Conservation (phyloP, 2,888 invertebrate genomes). For the Cosmia trapezina region DNA sequence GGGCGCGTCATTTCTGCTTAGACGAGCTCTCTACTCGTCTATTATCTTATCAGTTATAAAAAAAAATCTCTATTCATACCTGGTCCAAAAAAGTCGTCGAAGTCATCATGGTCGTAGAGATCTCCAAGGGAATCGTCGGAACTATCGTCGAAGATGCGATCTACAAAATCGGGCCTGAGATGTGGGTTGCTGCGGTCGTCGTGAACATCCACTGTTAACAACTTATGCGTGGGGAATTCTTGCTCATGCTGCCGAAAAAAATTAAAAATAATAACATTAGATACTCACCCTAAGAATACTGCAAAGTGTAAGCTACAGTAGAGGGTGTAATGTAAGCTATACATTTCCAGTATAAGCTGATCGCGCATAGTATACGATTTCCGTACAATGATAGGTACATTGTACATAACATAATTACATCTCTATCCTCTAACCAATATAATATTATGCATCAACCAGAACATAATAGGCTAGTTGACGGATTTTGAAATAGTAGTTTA, state of each 20-base stretch:
- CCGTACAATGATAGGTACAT: too few relatives aligned
- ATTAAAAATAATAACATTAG: conserved; percentile 11
- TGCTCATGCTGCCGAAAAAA: conserved; percentile 46
- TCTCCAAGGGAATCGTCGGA: conserved; percentile 83
- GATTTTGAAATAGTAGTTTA: too few relatives aligned
- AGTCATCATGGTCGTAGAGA: conserved; percentile 78
- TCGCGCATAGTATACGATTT: too few relatives aligned
- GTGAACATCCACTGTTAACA: conserved; percentile 74
- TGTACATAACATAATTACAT: too few relatives aligned
- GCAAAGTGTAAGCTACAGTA: not conserved
- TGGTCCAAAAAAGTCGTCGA: conserved; percentile 76
- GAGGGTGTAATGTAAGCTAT: not conserved
- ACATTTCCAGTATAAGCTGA: too few relatives aligned
- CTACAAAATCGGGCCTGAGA: conserved; percentile 83
- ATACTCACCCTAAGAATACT: not conserved
- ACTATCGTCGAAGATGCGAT: conserved; percentile 77
- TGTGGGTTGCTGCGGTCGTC: conserved; percentile 83
- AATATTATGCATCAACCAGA: not conserved
- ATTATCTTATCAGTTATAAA: not conserved
- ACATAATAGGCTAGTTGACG: not conserved
- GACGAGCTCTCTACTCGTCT: too few relatives aligned
- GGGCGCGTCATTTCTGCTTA: too few relatives aligned
- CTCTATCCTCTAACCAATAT: not conserved
- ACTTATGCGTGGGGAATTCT: conserved; percentile 73
- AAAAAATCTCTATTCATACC: conserved; percentile 64